Conservation (phyloP, 2,888 invertebrate genomes). For the Lasioglossum morio region DNA sequence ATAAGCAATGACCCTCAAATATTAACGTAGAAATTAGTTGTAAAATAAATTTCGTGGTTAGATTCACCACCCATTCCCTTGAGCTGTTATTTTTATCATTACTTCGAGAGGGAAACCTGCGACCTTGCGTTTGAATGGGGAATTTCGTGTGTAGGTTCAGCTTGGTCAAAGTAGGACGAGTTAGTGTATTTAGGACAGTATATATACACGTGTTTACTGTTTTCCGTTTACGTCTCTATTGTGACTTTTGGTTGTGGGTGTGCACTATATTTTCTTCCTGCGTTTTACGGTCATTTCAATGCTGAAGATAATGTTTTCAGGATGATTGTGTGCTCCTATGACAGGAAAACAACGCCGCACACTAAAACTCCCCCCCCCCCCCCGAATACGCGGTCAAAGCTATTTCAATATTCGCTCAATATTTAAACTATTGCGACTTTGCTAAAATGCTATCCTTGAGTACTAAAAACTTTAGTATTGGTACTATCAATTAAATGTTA, state of each 20-base stretch:
- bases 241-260: neutral
- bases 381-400: no score
- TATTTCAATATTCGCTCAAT: no score
- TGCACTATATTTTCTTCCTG: neutral
- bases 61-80: neutral
- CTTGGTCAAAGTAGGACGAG: neutral
- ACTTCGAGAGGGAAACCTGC: neutral
- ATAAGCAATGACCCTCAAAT: neutral
- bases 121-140: constrained; percentile 3
- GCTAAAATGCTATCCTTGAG: no score
- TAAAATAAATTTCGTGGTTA: neutral
- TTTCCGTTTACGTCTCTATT: neutral
- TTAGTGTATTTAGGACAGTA: neutral
- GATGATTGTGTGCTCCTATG: no score
- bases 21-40: neutral
- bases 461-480: no score
- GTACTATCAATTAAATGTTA: no score
- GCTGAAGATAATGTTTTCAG: neutral
- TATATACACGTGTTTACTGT: neutral
- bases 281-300: neutral
- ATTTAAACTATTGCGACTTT: no score
- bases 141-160: neutral
- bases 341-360: no score
- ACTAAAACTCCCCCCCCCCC: no score
- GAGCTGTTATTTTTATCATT: constrained; percentile 1